These are phyloP conservation scores for Ochropleura plecta DNA, from an alignment of 2,888 invertebrate genomes.

Conservation along the genomic window DNA sequence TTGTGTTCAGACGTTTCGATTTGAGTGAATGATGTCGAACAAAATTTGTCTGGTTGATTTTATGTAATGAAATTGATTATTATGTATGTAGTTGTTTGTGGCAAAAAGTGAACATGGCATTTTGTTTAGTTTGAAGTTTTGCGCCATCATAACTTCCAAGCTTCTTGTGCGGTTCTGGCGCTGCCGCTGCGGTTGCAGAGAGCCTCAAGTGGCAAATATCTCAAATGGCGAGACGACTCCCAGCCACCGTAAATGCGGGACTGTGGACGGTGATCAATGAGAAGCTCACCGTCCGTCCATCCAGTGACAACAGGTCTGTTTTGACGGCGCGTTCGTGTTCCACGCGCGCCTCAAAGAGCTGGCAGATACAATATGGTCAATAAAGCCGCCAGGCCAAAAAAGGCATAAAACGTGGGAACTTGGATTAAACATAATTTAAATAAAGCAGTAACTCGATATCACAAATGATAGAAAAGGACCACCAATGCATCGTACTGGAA, in stretches of 20 bases:
- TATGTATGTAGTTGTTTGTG: not conserved
- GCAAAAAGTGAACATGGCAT: not conserved
- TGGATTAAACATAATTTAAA: not conserved
- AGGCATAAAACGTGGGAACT: not conserved
- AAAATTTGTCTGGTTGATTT: not conserved
- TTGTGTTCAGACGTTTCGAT: not conserved
- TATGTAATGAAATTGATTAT: not conserved
- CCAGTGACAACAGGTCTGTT: too few species aligned
- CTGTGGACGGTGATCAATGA: too few species aligned
- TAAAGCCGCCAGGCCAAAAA: not conserved
- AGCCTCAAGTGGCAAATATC: too few species aligned
- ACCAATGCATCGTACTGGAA: not conserved
- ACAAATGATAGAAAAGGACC: not conserved
- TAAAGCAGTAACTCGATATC: not conserved
- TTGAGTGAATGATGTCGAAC: not conserved
- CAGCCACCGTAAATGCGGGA: too few species aligned
- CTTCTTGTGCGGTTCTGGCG: too few species aligned
- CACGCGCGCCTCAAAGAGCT: too few species aligned
- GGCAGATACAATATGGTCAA: not conserved
- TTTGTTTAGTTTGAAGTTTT: not conserved
- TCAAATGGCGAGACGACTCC: too few species aligned
- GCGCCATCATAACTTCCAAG: too few species aligned
- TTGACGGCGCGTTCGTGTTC: too few species aligned
- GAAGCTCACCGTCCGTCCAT: too few species aligned
- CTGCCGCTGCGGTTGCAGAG: too few species aligned